Evolutionary conservation across 2,888 invertebrate species (phyloP).

Genomic region (Neoscelio sp.): DNA sequence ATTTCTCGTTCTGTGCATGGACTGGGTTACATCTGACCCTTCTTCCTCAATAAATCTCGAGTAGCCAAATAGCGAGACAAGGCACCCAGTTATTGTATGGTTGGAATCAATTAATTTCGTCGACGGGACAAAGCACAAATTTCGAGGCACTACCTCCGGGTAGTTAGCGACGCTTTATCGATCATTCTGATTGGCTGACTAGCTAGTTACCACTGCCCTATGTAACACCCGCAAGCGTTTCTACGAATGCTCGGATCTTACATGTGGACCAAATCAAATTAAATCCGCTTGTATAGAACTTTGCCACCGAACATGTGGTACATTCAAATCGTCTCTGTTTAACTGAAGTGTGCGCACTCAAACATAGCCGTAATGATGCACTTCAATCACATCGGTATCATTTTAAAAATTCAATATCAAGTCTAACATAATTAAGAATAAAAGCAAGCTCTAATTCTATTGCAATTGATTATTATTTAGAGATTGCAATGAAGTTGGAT

Average conservation of each 20-base stretch:
- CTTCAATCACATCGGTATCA: conserved; percentile 29
- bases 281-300: conserved; percentile 55
- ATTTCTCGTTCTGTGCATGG: conserved; percentile 55
- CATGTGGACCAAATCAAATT: conserved; percentile 65
- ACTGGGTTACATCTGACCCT: conserved; percentile 61
- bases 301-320: conserved; percentile 50
- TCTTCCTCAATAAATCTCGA: conserved; percentile 66
- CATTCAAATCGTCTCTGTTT: conserved; percentile 49
- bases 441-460: conserved; percentile 8
- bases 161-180: conserved; percentile 80
- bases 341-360: conserved; percentile 40
- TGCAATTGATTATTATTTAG: conserved; percentile 5
- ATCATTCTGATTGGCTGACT: conserved; percentile 76
- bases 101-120: conserved; percentile 78
- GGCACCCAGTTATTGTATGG: conserved; percentile 74
- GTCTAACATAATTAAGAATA: background rate
- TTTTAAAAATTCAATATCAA: conserved; percentile 28
- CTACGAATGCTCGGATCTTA: conserved; percentile 60
- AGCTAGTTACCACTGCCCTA: conserved; percentile 62
- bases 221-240: conserved; percentile 64
- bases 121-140: conserved; percentile 77
- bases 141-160: conserved; percentile 74
- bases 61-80: conserved; percentile 68
- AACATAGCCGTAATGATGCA: conserved; percentile 51
- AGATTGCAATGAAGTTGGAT: too few species aligned